Evolutionary conservation across 2,113 vertebrate species (phyloP).

Genomic region (Lophochroa leadbeateri): DNA sequence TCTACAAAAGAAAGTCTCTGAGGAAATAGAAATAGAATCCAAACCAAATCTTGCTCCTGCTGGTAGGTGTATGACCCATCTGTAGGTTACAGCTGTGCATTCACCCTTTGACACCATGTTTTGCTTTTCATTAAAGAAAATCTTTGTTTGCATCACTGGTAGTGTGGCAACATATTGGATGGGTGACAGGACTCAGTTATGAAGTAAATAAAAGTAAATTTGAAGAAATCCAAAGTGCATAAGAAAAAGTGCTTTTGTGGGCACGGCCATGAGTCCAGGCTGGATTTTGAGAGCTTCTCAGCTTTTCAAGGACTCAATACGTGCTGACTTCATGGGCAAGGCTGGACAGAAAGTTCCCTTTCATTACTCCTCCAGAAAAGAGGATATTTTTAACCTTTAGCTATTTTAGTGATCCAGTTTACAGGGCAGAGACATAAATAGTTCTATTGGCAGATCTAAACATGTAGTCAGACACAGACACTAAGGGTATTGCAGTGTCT

Average conservation of each 20-base stretch:
- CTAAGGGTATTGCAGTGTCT: neutral
- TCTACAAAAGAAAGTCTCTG: neutral
- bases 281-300: neutral
- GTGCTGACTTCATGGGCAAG: neutral
- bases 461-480: neutral
- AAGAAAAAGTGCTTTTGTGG: neutral
- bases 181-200: neutral
- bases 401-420: neutral
- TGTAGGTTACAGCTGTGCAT: neutral
- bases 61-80: neutral
- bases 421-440: neutral
- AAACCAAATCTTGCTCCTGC: neutral
- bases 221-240: neutral
- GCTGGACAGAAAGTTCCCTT: neutral
- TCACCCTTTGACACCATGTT: neutral
- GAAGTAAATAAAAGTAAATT: neutral
- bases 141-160: rapidly evolving
- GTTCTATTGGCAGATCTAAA: neutral
- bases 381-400: neutral
- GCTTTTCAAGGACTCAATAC: neutral
- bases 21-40: neutral
- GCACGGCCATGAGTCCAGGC: rapidly evolving
- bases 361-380: neutral
- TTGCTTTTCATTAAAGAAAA: neutral
- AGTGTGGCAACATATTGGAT: rapidly evolving